A percentile compares a stretch with the other conserved stretches of the same genome.
Evolutionary conservation across 2,113 vertebrate species (phyloP).

Genomic region (Grammomys surdaster): DNA sequence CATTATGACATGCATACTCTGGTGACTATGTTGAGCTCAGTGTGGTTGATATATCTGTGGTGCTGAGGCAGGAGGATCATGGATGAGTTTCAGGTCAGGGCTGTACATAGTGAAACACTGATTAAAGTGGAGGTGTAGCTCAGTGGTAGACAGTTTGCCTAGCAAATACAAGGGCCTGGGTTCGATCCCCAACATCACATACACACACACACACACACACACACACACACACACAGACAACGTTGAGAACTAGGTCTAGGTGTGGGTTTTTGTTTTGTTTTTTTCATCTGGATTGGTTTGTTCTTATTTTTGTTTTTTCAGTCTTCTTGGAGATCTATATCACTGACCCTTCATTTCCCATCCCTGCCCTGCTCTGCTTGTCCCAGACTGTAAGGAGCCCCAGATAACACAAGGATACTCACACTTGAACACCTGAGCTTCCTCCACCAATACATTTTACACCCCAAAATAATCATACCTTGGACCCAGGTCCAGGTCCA

Average conservation of each 20-base stretch:
- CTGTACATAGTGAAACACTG: not conserved
- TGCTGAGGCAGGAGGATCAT: not conserved
- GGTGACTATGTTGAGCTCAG: not conserved
- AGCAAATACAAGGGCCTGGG: not conserved
- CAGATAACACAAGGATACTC: not conserved
- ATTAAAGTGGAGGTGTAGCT: not conserved
- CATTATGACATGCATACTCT: not conserved
- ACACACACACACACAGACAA: not conserved
- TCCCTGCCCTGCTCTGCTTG: not conserved
- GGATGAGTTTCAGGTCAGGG: not conserved
- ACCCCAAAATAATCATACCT: not conserved
- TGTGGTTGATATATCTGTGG: not conserved
- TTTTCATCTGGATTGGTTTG: not conserved
- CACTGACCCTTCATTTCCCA: not conserved
- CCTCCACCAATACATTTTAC: no score
- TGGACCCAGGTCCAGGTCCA: not conserved
- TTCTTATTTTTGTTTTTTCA: not conserved
- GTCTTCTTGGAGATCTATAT: not conserved
- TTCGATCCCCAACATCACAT: not conserved
- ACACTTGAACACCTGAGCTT: not conserved
- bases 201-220: not conserved
- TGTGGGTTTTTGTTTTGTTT: no score
- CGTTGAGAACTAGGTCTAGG: no score
- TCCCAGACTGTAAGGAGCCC: not conserved
- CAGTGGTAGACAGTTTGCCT: not conserved